These are phyloP conservation scores for Acrossocheilus wenchowensis DNA, from an alignment of 2,797 vertebrate species.

Conservation along the genomic window DNA sequence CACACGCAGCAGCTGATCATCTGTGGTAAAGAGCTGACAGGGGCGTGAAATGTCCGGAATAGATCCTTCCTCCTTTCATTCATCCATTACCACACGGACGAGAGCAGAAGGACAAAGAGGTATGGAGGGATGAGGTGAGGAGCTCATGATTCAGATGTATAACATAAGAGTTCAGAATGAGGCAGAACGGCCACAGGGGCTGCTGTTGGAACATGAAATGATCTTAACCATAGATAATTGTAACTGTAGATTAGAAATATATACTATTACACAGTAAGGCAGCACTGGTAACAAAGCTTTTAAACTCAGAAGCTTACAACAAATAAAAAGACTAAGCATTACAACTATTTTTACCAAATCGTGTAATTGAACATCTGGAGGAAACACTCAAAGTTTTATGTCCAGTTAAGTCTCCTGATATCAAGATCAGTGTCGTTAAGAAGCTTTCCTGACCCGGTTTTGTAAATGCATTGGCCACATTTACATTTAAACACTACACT, in stretches of 20 bases:
- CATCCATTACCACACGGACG: slow-evolving; percentile 71
- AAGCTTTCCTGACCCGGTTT: slow-evolving; percentile 67
- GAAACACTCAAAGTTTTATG: slow-evolving; percentile 41
- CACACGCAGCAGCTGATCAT: slow-evolving; percentile 37
- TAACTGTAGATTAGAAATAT: slow-evolving; percentile 22
- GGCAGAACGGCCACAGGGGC: slow-evolving; percentile 8
- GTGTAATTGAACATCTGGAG: not conserved
- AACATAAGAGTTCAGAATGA: slow-evolving; percentile 12
- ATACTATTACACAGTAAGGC: slow-evolving; percentile 33
- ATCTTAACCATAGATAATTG: not conserved
- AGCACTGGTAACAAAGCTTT: slow-evolving; percentile 8
- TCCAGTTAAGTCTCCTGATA: slow-evolving; percentile 61
- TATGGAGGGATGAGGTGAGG: slow-evolving; percentile 19
- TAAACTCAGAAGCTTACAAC: slow-evolving; percentile 11
- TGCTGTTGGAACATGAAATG: not conserved
- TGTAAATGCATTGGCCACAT: slow-evolving; percentile 64
- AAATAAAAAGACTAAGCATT: slow-evolving; percentile 4
- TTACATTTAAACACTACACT: slow-evolving; percentile 55
- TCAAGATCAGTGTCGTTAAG: slow-evolving; percentile 64
- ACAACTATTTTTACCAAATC: not conserved
- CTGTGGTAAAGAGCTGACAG: slow-evolving; percentile 59
- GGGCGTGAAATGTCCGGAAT: slow-evolving; percentile 71
- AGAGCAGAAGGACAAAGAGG: slow-evolving; percentile 66
- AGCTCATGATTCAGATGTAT: slow-evolving; percentile 3
- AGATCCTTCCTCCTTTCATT: slow-evolving; percentile 71